A percentile compares a stretch with the other conserved stretches of the same genome.
Conservation (phyloP, 2,113 vertebrate species). For the Ceratotherium simum region DNA sequence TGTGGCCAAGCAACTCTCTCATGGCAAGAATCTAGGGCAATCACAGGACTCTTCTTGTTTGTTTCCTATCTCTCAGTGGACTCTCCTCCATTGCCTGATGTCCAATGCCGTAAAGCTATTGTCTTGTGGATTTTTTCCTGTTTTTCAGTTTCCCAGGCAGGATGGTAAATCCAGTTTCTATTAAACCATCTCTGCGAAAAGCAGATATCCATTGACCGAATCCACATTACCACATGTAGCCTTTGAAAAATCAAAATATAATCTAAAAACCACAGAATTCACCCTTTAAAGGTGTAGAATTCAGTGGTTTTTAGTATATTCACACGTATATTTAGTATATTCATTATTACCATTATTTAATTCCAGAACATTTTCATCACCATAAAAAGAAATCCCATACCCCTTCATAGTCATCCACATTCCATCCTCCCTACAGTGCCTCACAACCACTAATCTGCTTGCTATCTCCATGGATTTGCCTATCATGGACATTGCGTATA, state of each 20-base stretch:
- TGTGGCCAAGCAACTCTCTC: neutral
- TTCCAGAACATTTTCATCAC: neutral
- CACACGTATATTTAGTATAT: rapidly evolving
- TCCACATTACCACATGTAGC: too few relatives aligned
- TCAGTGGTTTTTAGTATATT: neutral
- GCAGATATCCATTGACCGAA: neutral
- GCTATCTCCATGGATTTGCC: neutral
- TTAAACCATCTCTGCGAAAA: neutral
- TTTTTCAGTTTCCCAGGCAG: neutral
- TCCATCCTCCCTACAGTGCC: neutral
- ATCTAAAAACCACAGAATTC: neutral
- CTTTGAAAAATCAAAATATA: neutral
- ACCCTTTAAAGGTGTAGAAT: neutral
- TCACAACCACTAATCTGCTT: too few relatives aligned
- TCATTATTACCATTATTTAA: neutral
- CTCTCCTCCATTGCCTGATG: too few relatives aligned
- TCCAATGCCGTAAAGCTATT: neutral
- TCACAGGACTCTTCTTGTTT: neutral
- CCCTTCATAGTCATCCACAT: too few relatives aligned
- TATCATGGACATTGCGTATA: rapidly evolving
- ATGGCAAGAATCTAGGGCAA: neutral
- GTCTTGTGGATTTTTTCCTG: neutral
- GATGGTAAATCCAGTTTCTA: neutral
- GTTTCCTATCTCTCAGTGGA: neutral
- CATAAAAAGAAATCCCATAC: neutral